A percentile compares a stretch with the other conserved stretches of the same genome.
phyloP scores from a whole-genome alignment of 2,113 vertebrate genomes.

The Lontra canadensis region DNA sequence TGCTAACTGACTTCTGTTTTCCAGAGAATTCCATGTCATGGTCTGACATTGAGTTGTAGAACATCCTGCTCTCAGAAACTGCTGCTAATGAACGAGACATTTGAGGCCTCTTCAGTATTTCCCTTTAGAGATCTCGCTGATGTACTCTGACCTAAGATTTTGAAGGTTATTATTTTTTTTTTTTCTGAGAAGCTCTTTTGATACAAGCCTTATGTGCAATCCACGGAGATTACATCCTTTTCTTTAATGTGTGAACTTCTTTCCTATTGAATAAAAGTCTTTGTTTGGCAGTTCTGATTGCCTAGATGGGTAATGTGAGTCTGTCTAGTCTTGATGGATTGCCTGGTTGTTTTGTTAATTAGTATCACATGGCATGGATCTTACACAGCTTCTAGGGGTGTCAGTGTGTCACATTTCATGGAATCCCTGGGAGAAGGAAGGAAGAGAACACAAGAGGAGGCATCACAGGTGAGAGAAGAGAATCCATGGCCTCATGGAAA shows the following conservation, averaged over 20 bases:
- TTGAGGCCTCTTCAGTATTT: neutral
- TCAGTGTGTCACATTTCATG: rapidly evolving
- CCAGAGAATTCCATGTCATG: neutral
- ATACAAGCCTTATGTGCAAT: neutral
- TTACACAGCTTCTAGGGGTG: neutral
- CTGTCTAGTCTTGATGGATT: neutral
- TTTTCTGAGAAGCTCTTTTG: neutral
- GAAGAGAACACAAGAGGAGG: neutral
- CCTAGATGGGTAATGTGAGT: too few relatives aligned
- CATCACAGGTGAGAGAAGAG: neutral
- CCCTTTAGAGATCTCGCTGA: neutral
- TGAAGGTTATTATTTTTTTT: neutral
- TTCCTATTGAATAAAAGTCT: neutral
- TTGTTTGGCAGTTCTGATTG: neutral
- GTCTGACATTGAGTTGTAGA: rapidly evolving
- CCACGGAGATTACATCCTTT: too few relatives aligned
- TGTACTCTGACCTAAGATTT: neutral
- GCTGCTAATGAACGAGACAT: rapidly evolving
- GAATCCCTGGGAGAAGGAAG: neutral
- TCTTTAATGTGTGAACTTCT: neutral
- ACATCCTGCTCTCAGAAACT: neutral
- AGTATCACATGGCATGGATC: neutral
- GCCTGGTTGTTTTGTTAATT: neutral
- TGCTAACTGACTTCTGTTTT: neutral
- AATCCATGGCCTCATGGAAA: neutral